phyloP scores from a whole-genome alignment of 1,140 invertebrate genomes.

The Brachystomella parvula region DNA sequence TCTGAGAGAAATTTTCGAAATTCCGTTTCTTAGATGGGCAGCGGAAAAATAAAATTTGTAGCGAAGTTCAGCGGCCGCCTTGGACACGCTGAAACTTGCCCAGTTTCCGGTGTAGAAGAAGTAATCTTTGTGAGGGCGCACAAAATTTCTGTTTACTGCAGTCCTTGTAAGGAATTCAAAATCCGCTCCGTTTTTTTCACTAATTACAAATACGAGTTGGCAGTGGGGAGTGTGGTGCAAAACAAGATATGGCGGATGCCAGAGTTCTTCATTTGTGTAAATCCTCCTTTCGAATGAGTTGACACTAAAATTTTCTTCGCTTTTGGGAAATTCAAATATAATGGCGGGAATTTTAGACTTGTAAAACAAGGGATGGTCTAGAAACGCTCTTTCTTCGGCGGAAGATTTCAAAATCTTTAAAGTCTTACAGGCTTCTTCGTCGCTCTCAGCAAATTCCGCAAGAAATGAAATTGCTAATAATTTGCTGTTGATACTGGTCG shows the following conservation, averaged over 20 bases:
- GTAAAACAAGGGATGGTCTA: too few species aligned
- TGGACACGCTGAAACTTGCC: not conserved
- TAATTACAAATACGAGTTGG: not conserved
- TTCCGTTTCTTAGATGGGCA: too few species aligned
- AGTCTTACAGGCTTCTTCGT: too few species aligned
- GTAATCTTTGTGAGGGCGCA: constrained; percentile 5
- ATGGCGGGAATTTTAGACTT: too few species aligned
- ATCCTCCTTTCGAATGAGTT: not conserved
- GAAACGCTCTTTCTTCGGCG: too few species aligned
- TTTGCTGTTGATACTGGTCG: too few species aligned
- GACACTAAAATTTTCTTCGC: too few species aligned
- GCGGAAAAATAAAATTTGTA: not conserved
- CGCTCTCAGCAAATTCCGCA: too few species aligned
- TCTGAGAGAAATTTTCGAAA: too few species aligned
- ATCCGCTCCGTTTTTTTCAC: not conserved
- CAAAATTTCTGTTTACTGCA: not conserved
- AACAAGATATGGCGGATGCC: not conserved
- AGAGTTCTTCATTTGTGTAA: not conserved
- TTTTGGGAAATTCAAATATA: too few species aligned
- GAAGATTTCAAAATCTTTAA: too few species aligned
- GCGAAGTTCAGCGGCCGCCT: not conserved
- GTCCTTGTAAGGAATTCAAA: not conserved
- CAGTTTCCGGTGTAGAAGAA: not conserved
- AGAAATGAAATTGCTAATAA: too few species aligned
- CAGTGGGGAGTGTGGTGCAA: not conserved